These are phyloP conservation scores for Samia ricini DNA, from an alignment of 1,140 invertebrate species.

Conservation along the genomic window DNA sequence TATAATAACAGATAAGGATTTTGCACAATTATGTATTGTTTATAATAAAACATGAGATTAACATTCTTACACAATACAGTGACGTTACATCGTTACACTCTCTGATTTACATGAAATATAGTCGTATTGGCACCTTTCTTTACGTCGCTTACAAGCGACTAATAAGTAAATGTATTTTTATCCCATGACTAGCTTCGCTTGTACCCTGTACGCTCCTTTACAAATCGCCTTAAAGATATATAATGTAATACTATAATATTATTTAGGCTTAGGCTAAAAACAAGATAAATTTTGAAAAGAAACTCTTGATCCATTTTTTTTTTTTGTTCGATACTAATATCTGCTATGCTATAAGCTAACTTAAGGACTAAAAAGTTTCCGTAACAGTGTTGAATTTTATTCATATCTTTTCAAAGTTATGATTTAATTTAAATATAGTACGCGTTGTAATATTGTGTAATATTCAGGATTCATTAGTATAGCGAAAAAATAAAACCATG, in stretches of 20 bases:
- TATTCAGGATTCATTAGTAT: too few relatives aligned
- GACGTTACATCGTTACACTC: not conserved
- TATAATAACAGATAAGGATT: not conserved
- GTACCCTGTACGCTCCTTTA: constrained; percentile 29
- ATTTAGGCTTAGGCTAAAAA: not conserved
- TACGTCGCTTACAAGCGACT: constrained; percentile 9
- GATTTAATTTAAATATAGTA: too few relatives aligned
- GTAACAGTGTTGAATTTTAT: too few relatives aligned
- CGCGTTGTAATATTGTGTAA: too few relatives aligned
- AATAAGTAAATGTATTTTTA: constrained; percentile 8
- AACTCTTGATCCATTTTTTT: too few relatives aligned
- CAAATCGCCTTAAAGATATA: constrained; percentile 18
- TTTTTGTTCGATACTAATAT: not conserved
- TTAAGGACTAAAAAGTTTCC: too few relatives aligned
- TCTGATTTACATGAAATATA: not conserved
- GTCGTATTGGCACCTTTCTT: constrained; percentile 4
- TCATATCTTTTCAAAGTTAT: too few relatives aligned
- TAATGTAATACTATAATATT: not conserved
- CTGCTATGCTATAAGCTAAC: not conserved
- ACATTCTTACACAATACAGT: not conserved
- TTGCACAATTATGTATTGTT: not conserved
- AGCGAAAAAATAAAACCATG: not conserved
- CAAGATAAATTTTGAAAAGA: not conserved
- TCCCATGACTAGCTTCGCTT: constrained; percentile 13
- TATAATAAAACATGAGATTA: not conserved